Evolutionary conservation across 2,113 vertebrate genomes (phyloP).

Genomic region (Centropristis striata): DNA sequence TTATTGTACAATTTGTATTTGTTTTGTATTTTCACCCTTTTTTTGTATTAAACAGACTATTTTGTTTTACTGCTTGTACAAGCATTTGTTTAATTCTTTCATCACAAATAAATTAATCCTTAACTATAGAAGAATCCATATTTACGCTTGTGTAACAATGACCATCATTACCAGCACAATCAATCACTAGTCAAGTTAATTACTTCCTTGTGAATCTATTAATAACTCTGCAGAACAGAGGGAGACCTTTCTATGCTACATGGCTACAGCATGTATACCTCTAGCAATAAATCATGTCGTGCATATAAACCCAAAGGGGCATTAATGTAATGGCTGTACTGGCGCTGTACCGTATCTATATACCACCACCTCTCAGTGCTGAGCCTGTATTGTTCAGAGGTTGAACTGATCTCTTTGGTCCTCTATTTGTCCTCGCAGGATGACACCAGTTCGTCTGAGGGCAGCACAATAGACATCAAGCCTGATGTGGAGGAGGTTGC

Average conservation of each 20-base stretch:
- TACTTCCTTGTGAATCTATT: constrained; percentile 43
- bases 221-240: constrained; percentile 23
- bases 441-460: constrained; percentile 96
- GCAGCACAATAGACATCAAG: constrained; percentile 98
- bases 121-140: constrained; percentile 18
- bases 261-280: constrained; percentile 37
- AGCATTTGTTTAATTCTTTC: constrained; percentile 5
- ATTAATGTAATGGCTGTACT: constrained; percentile 46
- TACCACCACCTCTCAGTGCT: constrained; percentile 40
- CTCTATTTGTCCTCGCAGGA: constrained; percentile 83
- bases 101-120: constrained; percentile 10
- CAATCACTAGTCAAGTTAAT: constrained; percentile 50
- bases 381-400: constrained; percentile 20
- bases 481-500: constrained; percentile 94
- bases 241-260: constrained; percentile 17
- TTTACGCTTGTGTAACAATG: constrained; percentile 25
- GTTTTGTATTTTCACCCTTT: neutral
- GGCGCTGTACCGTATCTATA: constrained; percentile 2
- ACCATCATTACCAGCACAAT: constrained; percentile 39
- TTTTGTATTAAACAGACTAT: neutral
- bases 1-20: too few species aligned
- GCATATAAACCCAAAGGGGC: constrained; percentile 39
- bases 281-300: constrained; percentile 52
- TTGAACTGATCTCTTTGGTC: constrained; percentile 37
- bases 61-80: constrained; percentile 10